Percentiles rank a stretch among this genome's conserved stretches.
phyloP scores from a whole-genome alignment of 2,888 invertebrate genomes.

The Thereva unica region DNA sequence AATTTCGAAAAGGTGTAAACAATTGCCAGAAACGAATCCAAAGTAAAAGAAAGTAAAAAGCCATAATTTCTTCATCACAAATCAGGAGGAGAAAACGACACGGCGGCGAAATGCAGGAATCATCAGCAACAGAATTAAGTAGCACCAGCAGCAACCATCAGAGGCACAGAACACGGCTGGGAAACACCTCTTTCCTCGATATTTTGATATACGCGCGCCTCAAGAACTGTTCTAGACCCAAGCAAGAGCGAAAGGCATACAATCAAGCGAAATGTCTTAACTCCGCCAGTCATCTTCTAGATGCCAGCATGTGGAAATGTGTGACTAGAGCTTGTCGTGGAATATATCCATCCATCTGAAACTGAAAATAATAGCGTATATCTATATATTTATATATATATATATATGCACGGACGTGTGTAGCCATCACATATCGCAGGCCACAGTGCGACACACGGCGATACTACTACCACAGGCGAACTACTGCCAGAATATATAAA shows the following conservation, averaged over 20 bases:
- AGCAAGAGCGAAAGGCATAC: constrained; percentile 14
- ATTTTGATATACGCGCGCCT: constrained; percentile 30
- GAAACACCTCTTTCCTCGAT: constrained; percentile 7
- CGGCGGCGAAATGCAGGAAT: constrained; percentile 1
- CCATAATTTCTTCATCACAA: neutral
- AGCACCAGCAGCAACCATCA: constrained; percentile 7
- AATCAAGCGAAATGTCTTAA: constrained; percentile 29
- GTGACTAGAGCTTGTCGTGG: constrained; percentile 22
- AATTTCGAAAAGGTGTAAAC: too few relatives aligned
- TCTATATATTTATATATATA: neutral
- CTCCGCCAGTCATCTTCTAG: constrained; percentile 30
- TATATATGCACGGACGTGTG: too few relatives aligned
- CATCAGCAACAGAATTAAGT: constrained; percentile 7
- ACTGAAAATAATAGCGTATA: constrained; percentile 26
- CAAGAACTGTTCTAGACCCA: constrained; percentile 31
- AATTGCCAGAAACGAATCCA: too few relatives aligned
- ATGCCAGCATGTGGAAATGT: constrained; percentile 31
- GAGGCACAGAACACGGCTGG: constrained; percentile 16
- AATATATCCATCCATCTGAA: constrained; percentile 18
- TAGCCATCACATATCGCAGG: too few relatives aligned
- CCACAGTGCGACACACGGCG: constrained; percentile 1
- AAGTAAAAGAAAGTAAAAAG: too few relatives aligned
- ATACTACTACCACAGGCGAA: constrained; percentile 20
- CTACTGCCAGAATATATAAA: constrained; percentile 15
- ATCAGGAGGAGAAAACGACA: constrained; percentile 26